Base-by-base conservation (phyloP, 2,797 vertebrate species). In the Meriones psammophilus region DNA sequence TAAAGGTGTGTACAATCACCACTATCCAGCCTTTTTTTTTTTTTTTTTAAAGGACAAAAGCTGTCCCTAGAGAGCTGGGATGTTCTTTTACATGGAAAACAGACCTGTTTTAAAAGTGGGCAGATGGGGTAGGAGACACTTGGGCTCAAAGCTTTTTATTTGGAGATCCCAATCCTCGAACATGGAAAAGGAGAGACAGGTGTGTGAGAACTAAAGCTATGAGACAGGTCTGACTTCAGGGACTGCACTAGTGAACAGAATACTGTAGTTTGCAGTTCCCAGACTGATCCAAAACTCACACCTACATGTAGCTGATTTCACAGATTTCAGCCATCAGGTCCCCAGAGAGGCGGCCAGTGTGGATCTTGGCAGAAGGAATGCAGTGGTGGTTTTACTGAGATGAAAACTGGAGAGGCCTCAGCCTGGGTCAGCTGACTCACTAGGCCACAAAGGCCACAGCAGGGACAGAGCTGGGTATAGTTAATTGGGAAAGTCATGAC, bases 371-470 rank as follows among this genome's bases (percentile, higher is more conserved):
- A 39, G 15, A 30, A 84, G 92, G 8, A 73, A 24, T 28, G 26
- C 26, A 92, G n/a, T 12, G 18, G n/a, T 18, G 78, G 17, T 8
- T 36, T 56, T 91, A 91, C 17, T 50, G 56, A 86, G 77, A 50
- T 64, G 26, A 81, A 83, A 73, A 74, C 64, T 77, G 28, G 56
- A 92, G n/a, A 84, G 26, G 26, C 66, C 30, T n/a, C 56, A 54
- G 24, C 26, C 68, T 26, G 46, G 81, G n/a, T 71, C 26, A 93
- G 80, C 28, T 95, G 89, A 90, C 50, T 92, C 46, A 36, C 18
- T 30, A 60, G 66, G 69, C 76, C 50, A 91, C 1, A 54, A 54
- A 15, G 42, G 39, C 42, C 42, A 83, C 39, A 78, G 39, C 6
- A 50, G 24, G 78, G 83, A 66, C 0, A 15, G 85, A 30, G 50